phyloP scores from a whole-genome alignment of 2,797 vertebrate genomes.

The Pelobates cultripes region DNA sequence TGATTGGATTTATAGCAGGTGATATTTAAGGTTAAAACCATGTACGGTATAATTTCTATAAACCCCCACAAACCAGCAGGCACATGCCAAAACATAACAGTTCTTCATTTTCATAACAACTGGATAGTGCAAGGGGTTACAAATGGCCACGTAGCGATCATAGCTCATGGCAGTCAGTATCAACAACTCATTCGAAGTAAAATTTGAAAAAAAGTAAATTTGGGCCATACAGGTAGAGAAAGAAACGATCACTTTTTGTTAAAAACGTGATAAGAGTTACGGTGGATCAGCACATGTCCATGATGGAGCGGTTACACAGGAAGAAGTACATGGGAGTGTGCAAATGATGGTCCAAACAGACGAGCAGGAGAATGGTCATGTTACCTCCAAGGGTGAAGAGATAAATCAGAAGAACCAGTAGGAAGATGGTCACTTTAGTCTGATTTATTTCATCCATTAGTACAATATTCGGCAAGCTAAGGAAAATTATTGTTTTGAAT shows the following conservation, averaged over 20 bases:
- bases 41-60: slow-evolving; percentile 17
- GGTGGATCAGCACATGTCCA: slow-evolving; percentile 20
- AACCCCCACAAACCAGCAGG: slow-evolving; percentile 4
- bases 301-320: not conserved
- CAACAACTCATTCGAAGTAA: slow-evolving; percentile 10
- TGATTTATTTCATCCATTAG: not conserved
- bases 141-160: slow-evolving; percentile 24
- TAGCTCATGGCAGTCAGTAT: slow-evolving; percentile 25
- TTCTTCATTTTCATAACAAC: slow-evolving; percentile 1
- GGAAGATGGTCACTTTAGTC: not conserved
- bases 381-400: slow-evolving; percentile 6
- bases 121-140: slow-evolving; percentile 10
- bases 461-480: no score
- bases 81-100: not conserved
- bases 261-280: not conserved
- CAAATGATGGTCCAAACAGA: slow-evolving; percentile 4
- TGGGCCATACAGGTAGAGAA: slow-evolving; percentile 3
- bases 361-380: slow-evolving; percentile 14
- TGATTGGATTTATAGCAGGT: slow-evolving; percentile 4
- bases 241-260: not conserved
- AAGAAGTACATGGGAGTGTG: slow-evolving; percentile 23
- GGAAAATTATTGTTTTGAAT: no score
- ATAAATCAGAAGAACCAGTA: slow-evolving; percentile 27
- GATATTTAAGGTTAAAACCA: not conserved
- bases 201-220: slow-evolving; percentile 1